Evolutionary conservation across 2,888 invertebrate genomes (phyloP).

Genomic region (Sisyra terminalis): DNA sequence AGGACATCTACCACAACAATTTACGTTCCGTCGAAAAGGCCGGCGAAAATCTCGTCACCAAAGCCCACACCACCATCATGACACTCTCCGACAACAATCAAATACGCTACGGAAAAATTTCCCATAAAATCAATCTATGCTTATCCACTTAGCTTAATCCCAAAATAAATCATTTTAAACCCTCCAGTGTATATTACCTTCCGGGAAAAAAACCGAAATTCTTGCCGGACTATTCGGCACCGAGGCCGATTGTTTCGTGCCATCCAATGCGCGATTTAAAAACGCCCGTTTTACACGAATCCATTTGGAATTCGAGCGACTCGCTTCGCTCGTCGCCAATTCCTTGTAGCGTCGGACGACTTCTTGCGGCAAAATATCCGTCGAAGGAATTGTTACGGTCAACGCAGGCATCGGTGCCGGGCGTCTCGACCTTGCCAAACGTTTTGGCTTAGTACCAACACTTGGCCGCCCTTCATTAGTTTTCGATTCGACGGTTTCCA

Average conservation of each 20-base stretch:
- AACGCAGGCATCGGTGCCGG: slow-evolving; percentile 7
- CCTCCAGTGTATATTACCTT: not conserved
- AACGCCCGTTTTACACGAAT: slow-evolving; percentile 56
- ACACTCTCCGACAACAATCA: too few relatives aligned
- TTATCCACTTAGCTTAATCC: too few relatives aligned
- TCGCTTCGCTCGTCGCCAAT: slow-evolving; percentile 18
- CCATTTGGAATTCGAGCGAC: slow-evolving; percentile 43
- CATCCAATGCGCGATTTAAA: slow-evolving; percentile 25
- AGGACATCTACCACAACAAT: too few relatives aligned
- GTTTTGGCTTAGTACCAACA: not conserved
- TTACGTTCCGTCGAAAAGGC: too few relatives aligned
- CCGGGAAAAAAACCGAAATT: slow-evolving; percentile 2
- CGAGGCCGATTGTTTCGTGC: slow-evolving; percentile 7
- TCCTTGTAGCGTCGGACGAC: slow-evolving; percentile 21
- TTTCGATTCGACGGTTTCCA: not conserved
- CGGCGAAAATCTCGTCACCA: too few relatives aligned
- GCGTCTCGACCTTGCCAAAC: not conserved
- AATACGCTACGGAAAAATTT: too few relatives aligned
- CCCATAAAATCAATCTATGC: too few relatives aligned
- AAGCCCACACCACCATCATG: too few relatives aligned
- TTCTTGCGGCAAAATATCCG: slow-evolving; percentile 17
- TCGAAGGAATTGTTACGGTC: not conserved
- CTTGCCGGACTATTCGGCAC: not conserved
- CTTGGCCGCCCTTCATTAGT: not conserved
- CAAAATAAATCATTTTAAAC: too few relatives aligned